Evolutionary conservation across 2,888 invertebrate species (phyloP), one percentile per base, ranked within the genome.

Genomic region (Calameuta idolon): DNA sequence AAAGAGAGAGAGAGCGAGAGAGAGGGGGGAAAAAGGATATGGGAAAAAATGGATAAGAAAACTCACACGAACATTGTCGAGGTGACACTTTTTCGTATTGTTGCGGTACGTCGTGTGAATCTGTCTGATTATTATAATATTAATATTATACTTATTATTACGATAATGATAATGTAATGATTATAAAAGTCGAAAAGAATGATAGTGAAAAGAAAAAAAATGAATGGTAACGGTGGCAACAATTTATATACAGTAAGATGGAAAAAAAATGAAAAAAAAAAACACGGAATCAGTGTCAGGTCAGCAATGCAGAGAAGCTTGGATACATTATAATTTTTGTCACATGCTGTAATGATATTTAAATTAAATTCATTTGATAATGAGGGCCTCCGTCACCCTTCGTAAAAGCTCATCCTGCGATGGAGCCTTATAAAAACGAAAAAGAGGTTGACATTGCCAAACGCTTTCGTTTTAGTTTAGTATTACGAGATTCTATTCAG

Each of bases 321-420:
- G 86, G 83, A 86, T 88, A 84, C 86, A 89, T 87, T 88, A 86
- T 84, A 85, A 86, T 78, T 88, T 88, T 90, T 90, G 88, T 90
- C 89, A 89, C 88, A 88, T 87, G 87, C 90, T 89, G 89, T 90
- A 23, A 90, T 87, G 86, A 89, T 88, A 85, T 88, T 90, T 87
- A 87, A 89, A 90, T 90, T 90, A 89, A 91, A 90, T 88, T 87
- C 87, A 89, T 90, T 91, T 90, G 88, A 87, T 89, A 89, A 90
- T 88, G 85, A 90, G 9, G 55, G 55, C 23, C 55, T 55, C 55
- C 75, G n/a, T 30, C 34, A 37, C 55, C 55, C 9, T 55, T 55
- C 55, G 55, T 55, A 55, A 55, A 55, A 23, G 55, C 23, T 55
- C 55, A 55, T 55, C 55, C 5, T 55, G 55, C 9, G 55, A 55